Evolutionary conservation across 2,888 invertebrate species (phyloP).

Genomic region (Lithophane socia): DNA sequence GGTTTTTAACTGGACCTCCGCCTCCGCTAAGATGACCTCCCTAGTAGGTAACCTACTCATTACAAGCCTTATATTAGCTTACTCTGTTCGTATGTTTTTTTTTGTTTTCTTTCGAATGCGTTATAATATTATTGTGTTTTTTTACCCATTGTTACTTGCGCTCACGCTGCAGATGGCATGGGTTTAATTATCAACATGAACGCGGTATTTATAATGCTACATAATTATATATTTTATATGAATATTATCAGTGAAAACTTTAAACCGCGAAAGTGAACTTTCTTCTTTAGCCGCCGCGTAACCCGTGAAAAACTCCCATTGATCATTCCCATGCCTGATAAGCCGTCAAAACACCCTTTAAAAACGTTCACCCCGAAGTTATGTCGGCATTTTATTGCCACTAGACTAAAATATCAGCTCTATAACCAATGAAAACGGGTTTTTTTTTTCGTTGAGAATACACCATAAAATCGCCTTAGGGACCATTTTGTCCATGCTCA

Average conservation of each 20-base stretch:
- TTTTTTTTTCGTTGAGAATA: slow-evolving; percentile 60
- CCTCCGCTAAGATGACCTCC: neutral
- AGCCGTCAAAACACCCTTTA: slow-evolving; percentile 53
- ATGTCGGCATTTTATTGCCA: slow-evolving; percentile 44
- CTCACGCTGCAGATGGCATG: neutral
- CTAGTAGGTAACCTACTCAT: neutral
- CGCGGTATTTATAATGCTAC: neutral
- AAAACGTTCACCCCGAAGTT: slow-evolving; percentile 53
- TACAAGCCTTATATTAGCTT: too few relatives aligned
- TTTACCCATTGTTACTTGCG: neutral
- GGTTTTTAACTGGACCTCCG: neutral
- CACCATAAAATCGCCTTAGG: slow-evolving; percentile 72
- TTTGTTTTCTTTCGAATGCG: neutral
- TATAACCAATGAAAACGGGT: slow-evolving; percentile 62
- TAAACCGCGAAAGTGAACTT: neutral
- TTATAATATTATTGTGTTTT: neutral
- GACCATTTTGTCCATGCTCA: slow-evolving; percentile 61
- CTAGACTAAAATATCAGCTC: slow-evolving; percentile 54
- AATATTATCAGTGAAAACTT: neutral
- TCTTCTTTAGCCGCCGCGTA: neutral
- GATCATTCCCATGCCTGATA: slow-evolving; percentile 30
- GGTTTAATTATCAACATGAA: neutral
- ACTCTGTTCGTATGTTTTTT: too few relatives aligned
- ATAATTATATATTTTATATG: neutral
- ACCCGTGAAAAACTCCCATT: slow-evolving; percentile 25